Conservation (phyloP, 1,140 invertebrate species). For the Neotoxoptera formosana region DNA sequence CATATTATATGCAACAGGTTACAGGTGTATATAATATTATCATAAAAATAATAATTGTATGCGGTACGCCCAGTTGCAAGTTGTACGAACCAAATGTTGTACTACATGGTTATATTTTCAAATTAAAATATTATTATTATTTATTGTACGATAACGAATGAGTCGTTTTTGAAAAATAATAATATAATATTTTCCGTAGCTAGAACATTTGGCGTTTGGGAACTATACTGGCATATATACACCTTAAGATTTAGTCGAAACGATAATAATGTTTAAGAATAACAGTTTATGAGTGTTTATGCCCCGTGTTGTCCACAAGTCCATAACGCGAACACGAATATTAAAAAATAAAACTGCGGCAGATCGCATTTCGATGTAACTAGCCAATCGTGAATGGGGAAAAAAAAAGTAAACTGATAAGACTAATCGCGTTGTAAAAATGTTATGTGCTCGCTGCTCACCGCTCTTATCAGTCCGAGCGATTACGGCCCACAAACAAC, state of each 20-base stretch:
- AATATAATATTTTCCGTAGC: neutral
- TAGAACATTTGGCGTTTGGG: neutral
- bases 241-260: neutral
- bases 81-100: neutral
- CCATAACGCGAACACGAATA: neutral
- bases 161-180: neutral
- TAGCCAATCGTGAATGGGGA: neutral
- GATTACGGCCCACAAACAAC: slow-evolving; percentile 9
- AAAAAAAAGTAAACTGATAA: slow-evolving; percentile 34
- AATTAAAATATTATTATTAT: neutral
- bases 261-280: neutral
- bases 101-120: neutral
- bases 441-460: neutral
- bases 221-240: neutral
- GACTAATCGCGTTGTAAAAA: slow-evolving; percentile 34
- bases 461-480: neutral
- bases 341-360: too few species aligned
- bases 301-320: neutral
- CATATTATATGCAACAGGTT: too few species aligned
- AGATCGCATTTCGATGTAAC: neutral
- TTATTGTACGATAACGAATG: neutral
- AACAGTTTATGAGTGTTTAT: neutral
- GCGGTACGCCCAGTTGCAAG: neutral
- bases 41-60: neutral
- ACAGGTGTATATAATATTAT: too few species aligned